Percentiles rank a stretch among this genome's conserved stretches.
Conservation (phyloP, 2,113 vertebrate genomes). For the Xyliphius kryptos region DNA sequence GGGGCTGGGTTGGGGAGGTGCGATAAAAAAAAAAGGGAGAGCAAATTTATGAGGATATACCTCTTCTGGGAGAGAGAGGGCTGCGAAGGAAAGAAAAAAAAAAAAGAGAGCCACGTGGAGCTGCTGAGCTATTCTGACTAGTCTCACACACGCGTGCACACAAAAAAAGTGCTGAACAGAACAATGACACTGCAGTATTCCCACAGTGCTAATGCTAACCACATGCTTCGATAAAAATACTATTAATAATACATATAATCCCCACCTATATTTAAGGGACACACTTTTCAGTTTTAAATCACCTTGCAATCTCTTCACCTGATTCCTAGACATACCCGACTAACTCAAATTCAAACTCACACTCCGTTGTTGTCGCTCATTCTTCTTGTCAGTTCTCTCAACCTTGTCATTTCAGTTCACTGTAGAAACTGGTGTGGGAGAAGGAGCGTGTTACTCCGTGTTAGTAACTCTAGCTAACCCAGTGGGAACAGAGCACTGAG, state of each 20-base stretch:
- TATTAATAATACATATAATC: too few species aligned
- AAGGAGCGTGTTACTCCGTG: conserved; percentile 3
- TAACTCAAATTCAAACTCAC: conserved; percentile 10
- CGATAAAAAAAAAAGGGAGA: too few species aligned
- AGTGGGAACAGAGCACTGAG: neutral
- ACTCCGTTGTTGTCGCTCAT: neutral
- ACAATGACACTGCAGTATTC: conserved; percentile 11
- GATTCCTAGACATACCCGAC: neutral
- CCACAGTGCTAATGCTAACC: neutral
- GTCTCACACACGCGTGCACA: neutral
- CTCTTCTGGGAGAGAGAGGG: conserved; percentile 35
- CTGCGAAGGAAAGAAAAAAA: conserved; percentile 39
- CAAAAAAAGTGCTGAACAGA: neutral
- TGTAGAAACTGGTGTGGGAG: neutral
- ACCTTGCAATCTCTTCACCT: neutral
- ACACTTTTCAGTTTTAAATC: too few species aligned
- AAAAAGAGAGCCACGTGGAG: conserved; percentile 44
- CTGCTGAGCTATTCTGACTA: conserved; percentile 27
- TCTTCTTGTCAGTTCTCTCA: neutral
- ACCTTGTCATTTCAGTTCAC: neutral
- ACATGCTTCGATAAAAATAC: neutral
- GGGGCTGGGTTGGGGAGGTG: too few species aligned
- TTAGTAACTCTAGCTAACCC: neutral
- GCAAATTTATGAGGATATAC: too few species aligned
- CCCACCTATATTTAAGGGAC: too few species aligned